A percentile compares a stretch with the other conserved stretches of the same genome.
phyloP scores from a whole-genome alignment of 2,797 vertebrate genomes.

The Trichosurus vulpecula region DNA sequence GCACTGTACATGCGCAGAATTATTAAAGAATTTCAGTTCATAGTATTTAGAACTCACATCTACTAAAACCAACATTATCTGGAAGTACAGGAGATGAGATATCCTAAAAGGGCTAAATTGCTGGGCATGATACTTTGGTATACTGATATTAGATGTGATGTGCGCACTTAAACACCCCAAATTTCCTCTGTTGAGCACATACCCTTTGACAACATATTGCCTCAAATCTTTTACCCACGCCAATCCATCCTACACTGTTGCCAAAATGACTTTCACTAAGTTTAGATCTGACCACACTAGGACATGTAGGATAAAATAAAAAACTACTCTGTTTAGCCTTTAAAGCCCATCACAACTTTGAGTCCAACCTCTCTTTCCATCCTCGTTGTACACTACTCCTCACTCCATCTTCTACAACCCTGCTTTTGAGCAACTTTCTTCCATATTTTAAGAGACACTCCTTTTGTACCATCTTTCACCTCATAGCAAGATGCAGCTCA shows the following conservation, averaged over 20 bases:
- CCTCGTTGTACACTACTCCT: neutral
- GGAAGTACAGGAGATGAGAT: neutral
- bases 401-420: neutral
- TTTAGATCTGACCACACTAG: neutral
- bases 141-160: neutral
- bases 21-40: neutral
- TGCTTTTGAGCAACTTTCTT: neutral
- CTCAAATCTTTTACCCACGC: neutral
- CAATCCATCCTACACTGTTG: neutral
- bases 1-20: neutral
- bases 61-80: neutral
- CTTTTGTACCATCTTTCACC: neutral
- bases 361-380: neutral
- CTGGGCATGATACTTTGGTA: neutral
- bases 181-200: neutral
- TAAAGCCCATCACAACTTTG: neutral
- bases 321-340: neutral
- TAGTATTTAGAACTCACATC: neutral
- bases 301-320: neutral
- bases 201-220: neutral
- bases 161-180: neutral
- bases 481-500: neutral
- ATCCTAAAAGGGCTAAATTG: neutral
- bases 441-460: neutral
- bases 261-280: neutral